Evolutionary conservation across 2,797 vertebrate species (phyloP), one percentile per base, ranked within the genome.

Genomic region (Meriones psammophilus): DNA sequence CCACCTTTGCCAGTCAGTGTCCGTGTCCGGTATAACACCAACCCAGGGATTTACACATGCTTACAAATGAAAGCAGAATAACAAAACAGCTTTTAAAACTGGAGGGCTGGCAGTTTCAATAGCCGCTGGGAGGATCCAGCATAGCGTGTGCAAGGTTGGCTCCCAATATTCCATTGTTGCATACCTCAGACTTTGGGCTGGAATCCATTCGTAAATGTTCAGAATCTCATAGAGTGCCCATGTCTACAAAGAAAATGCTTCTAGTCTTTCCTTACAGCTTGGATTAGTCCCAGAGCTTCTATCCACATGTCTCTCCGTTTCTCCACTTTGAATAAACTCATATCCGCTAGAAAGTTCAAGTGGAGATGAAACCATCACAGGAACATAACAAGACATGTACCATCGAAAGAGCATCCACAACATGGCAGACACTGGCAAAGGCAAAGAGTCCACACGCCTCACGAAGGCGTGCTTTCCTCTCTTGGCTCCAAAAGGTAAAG

Each of bases 121-220:
- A 62, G 84, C 87, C 60, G 36, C 81, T 58, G n/a, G 81, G 46
- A 73, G 46, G 24, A 42, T 36, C 28, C 50, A 36, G 77, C 76
- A 74, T 6, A 39, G 28, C 33, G 33, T 68, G 68, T 77, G 1
- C 64, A 36, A 36, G 28, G 50, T 33, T 95, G 91, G 93, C 87
- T 69, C 96, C 96, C 97, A 97, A 94, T 92, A 97, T 92, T 97
- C 96, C 96, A 91, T 93, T 98, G 97, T 96, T 97, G 80, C 97
- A 96, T 97, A 96, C 97, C 89, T 79, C 62, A 87, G 94, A 98
- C 94, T 97, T 68, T 42, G 81, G 94, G 92, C 92, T 91, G 91
- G 87, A 95, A 94, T 95, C 97, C 94, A 91, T 95, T 96, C 95
- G 94, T 91, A 96, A 97, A 97, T 96, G 46, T 80, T 15, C 46